Conservation (phyloP, 1,140 invertebrate genomes). For the Phocides pigmalion region DNA sequence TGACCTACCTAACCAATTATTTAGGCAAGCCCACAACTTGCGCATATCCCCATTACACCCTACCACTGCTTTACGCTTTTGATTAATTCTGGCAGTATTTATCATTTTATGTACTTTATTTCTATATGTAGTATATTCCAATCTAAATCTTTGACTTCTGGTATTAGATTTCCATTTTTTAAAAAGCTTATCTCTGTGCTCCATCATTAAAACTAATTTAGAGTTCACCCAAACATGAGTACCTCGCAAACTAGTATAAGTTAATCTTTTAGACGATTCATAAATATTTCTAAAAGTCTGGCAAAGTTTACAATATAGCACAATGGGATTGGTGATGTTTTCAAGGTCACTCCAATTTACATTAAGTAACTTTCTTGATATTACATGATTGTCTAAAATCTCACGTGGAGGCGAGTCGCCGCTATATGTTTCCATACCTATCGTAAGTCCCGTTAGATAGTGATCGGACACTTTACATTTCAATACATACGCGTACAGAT, state of each 20-base stretch:
- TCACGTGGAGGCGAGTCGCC: too few species aligned
- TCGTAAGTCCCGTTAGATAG: conserved; percentile 9
- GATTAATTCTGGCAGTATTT: conserved; percentile 45
- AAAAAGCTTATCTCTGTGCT: conserved; percentile 36
- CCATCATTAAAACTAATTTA: conserved; percentile 36
- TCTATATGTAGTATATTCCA: conserved; percentile 45
- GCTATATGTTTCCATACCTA: conserved; percentile 30
- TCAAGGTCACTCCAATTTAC: too few species aligned
- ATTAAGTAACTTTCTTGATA: too few species aligned
- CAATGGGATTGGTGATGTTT: too few species aligned
- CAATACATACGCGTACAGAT: background rate
- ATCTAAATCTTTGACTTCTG: conserved; percentile 36
- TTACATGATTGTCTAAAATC: too few species aligned
- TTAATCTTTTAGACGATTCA: too few species aligned
- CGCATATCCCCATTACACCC: conserved; percentile 44
- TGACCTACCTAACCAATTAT: conserved; percentile 39
- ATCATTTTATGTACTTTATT: conserved; percentile 46
- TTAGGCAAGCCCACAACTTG: conserved; percentile 44
- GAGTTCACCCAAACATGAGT: too few species aligned
- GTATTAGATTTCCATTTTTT: conserved; percentile 39
- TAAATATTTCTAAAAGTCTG: too few species aligned
- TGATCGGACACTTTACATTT: background rate
- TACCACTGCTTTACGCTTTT: conserved; percentile 33
- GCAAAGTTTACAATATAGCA: too few species aligned
- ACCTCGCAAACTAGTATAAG: too few species aligned